A percentile compares a stretch with the other conserved stretches of the same genome.
Evolutionary conservation across 92 coral and sea anemone species (phyloP).

Genomic region (Pocillopora grandis): DNA sequence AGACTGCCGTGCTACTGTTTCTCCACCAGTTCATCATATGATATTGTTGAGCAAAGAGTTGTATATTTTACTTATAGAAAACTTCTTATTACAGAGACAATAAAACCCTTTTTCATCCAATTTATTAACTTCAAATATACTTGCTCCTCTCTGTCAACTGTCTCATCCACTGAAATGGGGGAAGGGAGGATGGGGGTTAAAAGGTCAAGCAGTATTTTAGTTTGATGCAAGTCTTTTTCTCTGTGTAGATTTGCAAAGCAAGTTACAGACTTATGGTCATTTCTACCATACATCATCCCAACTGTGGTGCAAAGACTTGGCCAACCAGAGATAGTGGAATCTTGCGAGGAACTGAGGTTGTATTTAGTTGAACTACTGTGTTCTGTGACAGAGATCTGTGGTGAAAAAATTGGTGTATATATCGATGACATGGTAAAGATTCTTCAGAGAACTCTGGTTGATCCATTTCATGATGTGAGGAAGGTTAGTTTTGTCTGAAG

Average conservation of each 20-base stretch:
- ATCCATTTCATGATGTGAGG: slow-evolving; percentile 97
- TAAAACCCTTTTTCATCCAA: too few species aligned
- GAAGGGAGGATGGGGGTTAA: too few species aligned
- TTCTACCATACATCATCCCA: slow-evolving; percentile 90
- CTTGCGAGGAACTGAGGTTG: slow-evolving; percentile 90
- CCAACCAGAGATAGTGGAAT: slow-evolving; percentile 81
- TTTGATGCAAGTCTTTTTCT: background rate
- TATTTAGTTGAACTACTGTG: slow-evolving; percentile 68
- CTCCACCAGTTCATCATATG: too few species aligned
- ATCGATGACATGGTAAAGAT: slow-evolving; percentile 92
- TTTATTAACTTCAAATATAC: too few species aligned
- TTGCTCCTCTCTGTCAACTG: too few species aligned
- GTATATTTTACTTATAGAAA: too few species aligned
- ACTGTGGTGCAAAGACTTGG: slow-evolving; percentile 90
- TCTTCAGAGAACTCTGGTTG: slow-evolving; percentile 85
- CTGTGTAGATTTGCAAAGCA: slow-evolving; percentile 39
- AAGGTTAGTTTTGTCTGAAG: slow-evolving; percentile 59
- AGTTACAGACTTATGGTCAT: slow-evolving; percentile 70
- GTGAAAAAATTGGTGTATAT: slow-evolving; percentile 74
- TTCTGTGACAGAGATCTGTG: slow-evolving; percentile 63
- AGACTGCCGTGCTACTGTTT: too few species aligned
- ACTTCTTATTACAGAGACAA: too few species aligned
- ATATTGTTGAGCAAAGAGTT: too few species aligned
- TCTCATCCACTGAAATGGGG: too few species aligned
- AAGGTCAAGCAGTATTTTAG: too few species aligned